Conservation (phyloP, 2,888 invertebrate species). For the Macaria liturata region DNA sequence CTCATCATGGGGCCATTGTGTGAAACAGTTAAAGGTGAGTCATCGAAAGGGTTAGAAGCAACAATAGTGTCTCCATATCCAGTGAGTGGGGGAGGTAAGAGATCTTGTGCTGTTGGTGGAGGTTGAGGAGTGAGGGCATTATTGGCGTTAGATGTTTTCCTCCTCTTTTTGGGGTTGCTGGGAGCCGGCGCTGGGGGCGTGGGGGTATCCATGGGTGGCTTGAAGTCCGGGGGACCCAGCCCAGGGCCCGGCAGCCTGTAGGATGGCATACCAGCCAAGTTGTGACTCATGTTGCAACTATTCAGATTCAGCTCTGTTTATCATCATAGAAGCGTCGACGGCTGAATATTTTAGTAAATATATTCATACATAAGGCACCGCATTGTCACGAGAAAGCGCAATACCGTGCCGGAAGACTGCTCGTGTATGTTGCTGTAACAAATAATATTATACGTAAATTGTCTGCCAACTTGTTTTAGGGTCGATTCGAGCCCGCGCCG, state of each 20-base stretch:
- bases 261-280: constrained; percentile 91
- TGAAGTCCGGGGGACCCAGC: constrained; percentile 88
- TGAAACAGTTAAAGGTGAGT: constrained; percentile 88
- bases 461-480: neutral
- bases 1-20: constrained; percentile 85
- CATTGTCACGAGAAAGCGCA: constrained; percentile 71
- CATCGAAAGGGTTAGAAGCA: constrained; percentile 97
- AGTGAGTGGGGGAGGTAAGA: constrained; percentile 92
- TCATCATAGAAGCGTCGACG: constrained; percentile 59
- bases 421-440: constrained; percentile 79
- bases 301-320: constrained; percentile 64
- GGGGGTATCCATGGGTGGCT: constrained; percentile 87
- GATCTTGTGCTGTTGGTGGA: constrained; percentile 89
- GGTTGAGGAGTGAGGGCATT: constrained; percentile 86
- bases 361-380: constrained; percentile 63
- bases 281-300: constrained; percentile 88
- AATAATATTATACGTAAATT: constrained; percentile 47
- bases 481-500: neutral
- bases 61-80: constrained; percentile 97
- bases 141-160: constrained; percentile 90
- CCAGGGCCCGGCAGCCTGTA: constrained; percentile 90
- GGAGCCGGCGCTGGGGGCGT: constrained; percentile 89
- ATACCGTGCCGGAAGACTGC: constrained; percentile 70
- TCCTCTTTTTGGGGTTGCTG: constrained; percentile 93
- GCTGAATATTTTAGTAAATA: constrained; percentile 51